Evolutionary conservation across 2,113 vertebrate species (phyloP).

Genomic region (Brachypodius melanocephalos): DNA sequence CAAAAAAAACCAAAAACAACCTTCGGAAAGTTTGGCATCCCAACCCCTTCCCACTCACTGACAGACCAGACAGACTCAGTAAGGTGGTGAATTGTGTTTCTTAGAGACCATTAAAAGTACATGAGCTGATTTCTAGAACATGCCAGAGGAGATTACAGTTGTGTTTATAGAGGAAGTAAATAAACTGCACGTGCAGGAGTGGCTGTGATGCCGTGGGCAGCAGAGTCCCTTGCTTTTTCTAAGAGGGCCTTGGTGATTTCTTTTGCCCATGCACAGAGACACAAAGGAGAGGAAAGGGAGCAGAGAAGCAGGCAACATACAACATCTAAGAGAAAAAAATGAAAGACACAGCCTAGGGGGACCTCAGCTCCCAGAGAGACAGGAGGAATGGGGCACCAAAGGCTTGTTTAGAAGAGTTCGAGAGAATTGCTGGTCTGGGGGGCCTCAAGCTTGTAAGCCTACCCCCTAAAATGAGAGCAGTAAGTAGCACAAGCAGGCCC

Average conservation of each 20-base stretch:
- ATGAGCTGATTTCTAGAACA: slow-evolving; percentile 47
- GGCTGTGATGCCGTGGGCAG: slow-evolving; percentile 4
- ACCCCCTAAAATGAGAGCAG: slow-evolving; percentile 1
- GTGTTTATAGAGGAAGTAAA: slow-evolving; percentile 23
- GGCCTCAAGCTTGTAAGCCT: slow-evolving; percentile 2
- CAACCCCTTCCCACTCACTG: neutral
- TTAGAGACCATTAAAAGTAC: slow-evolving; percentile 53
- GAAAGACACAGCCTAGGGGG: slow-evolving; percentile 21
- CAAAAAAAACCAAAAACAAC: neutral
- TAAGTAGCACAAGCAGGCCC: slow-evolving; percentile 40
- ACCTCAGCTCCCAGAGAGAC: neutral
- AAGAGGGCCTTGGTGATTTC: slow-evolving; percentile 18
- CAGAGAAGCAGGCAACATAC: slow-evolving; percentile 1
- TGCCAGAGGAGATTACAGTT: slow-evolving; percentile 37
- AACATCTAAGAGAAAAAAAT: slow-evolving; percentile 26
- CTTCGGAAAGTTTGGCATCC: neutral
- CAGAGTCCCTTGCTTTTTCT: slow-evolving; percentile 23
- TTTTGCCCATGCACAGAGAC: slow-evolving; percentile 51
- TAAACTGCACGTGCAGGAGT: slow-evolving; percentile 10
- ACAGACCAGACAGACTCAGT: slow-evolving; percentile 48
- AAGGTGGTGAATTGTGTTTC: slow-evolving; percentile 39
- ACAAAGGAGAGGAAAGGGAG: neutral
- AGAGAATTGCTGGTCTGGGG: slow-evolving; percentile 31
- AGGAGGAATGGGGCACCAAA: neutral
- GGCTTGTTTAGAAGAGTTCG: slow-evolving; percentile 11